These are phyloP conservation scores for Pocillopora meandrina DNA, from an alignment of 92 coral and sea anemone genomes.

Conservation along the genomic window DNA sequence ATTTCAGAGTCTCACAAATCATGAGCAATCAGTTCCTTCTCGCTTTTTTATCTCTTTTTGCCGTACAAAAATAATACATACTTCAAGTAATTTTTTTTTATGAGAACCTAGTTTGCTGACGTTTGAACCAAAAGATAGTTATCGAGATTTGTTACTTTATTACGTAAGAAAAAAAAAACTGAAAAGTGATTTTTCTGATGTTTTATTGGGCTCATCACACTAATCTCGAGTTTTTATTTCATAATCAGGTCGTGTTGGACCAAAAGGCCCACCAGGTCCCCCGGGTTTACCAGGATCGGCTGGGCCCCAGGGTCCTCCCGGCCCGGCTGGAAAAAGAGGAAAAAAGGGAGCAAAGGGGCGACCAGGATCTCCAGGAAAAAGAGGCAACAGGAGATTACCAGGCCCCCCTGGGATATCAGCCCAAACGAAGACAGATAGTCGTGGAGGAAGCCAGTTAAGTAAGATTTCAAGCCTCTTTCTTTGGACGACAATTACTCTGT, in stretches of 20 bases:
- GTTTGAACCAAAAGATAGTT: no score
- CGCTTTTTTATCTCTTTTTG: no score
- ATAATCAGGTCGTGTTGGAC: background rate
- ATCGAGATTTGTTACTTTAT: no score
- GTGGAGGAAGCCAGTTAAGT: background rate
- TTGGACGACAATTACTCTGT: background rate
- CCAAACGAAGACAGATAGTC: background rate
- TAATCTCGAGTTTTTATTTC: background rate
- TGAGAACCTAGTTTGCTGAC: no score
- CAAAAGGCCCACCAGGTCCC: background rate
- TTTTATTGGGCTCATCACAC: background rate
- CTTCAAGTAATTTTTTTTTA: no score
- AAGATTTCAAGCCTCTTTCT: background rate
- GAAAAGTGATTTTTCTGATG: background rate
- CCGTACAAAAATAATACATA: no score
- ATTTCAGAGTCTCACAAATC: no score
- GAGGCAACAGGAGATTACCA: slow-evolving; percentile 4
- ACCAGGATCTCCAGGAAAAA: background rate
- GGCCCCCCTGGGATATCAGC: slow-evolving; percentile 6
- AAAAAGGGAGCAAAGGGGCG: background rate
- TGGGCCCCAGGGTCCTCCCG: background rate
- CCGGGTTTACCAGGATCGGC: background rate
- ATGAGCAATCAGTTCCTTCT: no score
- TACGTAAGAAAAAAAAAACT: background rate
- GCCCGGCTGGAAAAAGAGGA: slow-evolving; percentile 3